phyloP scores from a whole-genome alignment of 2,888 invertebrate genomes.

The Blastobasis lacticolella region DNA sequence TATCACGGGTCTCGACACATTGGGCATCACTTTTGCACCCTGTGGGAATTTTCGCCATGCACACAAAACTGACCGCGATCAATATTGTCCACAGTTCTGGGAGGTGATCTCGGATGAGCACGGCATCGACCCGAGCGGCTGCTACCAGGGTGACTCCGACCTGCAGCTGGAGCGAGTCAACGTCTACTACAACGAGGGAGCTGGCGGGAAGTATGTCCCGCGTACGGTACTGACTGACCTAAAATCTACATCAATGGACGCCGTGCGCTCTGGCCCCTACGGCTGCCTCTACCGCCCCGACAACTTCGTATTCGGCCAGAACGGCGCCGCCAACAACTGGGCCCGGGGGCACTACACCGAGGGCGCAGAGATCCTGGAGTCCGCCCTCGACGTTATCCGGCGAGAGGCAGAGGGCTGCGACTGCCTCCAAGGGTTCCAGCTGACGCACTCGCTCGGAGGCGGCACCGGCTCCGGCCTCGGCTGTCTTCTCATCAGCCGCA shows the following conservation, averaged over 20 bases:
- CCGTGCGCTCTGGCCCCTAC: constrained; percentile 88
- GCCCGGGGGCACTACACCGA: constrained; percentile 91
- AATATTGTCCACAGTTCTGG: constrained; percentile 75
- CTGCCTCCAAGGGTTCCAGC: constrained; percentile 90
- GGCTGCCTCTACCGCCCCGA: constrained; percentile 91
- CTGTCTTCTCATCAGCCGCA: constrained; percentile 86
- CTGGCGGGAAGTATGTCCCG: constrained; percentile 64
- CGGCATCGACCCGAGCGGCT: constrained; percentile 81
- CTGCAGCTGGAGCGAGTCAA: constrained; percentile 84
- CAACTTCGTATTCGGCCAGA: constrained; percentile 87
- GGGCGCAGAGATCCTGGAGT: constrained; percentile 89
- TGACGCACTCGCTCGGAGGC: constrained; percentile 81
- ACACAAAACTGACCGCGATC: too few relatives aligned
- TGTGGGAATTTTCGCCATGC: too few relatives aligned
- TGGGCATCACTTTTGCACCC: too few relatives aligned
- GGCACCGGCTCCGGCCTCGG: constrained; percentile 68
- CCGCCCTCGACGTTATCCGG: constrained; percentile 85
- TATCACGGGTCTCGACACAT: too few relatives aligned
- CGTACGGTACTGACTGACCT: constrained; percentile 58
- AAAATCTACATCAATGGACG: constrained; percentile 80
- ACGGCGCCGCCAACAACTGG: constrained; percentile 66
- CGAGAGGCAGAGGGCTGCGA: constrained; percentile 93
- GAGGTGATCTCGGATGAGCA: constrained; percentile 86
- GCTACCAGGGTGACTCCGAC: constrained; percentile 80
- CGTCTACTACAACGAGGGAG: constrained; percentile 84